Conservation (phyloP, 2,113 vertebrate genomes). For the Petaurus breviceps region DNA sequence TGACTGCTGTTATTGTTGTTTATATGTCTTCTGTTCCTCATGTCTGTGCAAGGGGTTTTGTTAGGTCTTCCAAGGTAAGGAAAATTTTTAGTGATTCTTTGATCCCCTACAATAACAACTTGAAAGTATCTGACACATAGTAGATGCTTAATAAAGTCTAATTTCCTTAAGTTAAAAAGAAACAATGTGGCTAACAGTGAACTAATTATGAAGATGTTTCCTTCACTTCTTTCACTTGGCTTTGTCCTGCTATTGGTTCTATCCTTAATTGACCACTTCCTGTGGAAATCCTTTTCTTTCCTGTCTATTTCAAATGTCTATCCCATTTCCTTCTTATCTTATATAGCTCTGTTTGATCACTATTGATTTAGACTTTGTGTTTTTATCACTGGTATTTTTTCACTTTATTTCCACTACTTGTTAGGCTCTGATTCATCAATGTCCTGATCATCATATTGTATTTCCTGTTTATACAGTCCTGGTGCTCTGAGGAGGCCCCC, state of each 20-base stretch:
- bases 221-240: neutral
- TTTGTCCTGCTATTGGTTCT: neutral
- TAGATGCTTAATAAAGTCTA: neutral
- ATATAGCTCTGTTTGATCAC: no score
- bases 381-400: no score
- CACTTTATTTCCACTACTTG: no score
- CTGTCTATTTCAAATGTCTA: no score
- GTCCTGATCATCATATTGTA: no score
- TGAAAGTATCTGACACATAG: neutral
- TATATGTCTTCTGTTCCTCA: neutral
- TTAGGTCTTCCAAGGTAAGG: neutral
- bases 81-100: neutral
- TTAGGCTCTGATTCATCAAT: no score
- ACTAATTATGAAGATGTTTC: neutral
- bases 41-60: no score
- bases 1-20: neutral
- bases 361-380: no score
- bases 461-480: no score
- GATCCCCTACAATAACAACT: neutral
- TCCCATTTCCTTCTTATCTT: no score
- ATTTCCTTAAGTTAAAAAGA: neutral
- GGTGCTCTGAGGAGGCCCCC: no score
- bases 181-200: neutral
- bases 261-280: neutral
- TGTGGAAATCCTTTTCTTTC: neutral